Percentiles rank a stretch among this genome's conserved stretches.
Conservation (phyloP, 2,797 vertebrate species). For the Hyperoplus lanceolatus region DNA sequence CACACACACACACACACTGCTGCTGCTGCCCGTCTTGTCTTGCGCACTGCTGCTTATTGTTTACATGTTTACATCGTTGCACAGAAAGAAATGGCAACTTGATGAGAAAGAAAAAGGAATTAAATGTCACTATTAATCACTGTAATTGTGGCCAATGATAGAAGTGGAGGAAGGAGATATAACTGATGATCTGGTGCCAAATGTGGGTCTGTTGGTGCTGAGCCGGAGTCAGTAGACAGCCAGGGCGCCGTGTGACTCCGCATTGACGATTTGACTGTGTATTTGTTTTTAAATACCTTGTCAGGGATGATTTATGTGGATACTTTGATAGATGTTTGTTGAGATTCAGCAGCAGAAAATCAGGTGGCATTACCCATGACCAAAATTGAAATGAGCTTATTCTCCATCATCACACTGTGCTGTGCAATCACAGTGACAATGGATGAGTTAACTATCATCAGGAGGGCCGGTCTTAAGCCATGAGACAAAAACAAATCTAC, state of each 20-base stretch:
- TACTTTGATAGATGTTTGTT: slow-evolving; percentile 78
- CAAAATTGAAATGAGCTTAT: slow-evolving; percentile 80
- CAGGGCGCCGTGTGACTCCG: slow-evolving; percentile 36
- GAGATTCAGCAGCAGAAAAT: slow-evolving; percentile 79
- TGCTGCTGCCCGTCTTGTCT: background rate
- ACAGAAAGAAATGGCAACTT: slow-evolving; percentile 52
- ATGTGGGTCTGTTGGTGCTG: slow-evolving; percentile 37
- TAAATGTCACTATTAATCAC: slow-evolving; percentile 78
- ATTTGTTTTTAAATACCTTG: slow-evolving; percentile 83
- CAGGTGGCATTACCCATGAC: slow-evolving; percentile 81
- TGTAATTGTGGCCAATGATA: slow-evolving; percentile 63
- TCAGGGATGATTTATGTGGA: slow-evolving; percentile 81
- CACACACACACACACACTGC: slow-evolving; percentile 4
- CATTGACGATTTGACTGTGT: slow-evolving; percentile 55
- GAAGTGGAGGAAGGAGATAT: slow-evolving; percentile 53
- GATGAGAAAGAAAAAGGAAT: slow-evolving; percentile 61
- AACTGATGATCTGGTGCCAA: slow-evolving; percentile 63
- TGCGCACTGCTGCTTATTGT: slow-evolving; percentile 20
- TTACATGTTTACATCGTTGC: slow-evolving; percentile 37
- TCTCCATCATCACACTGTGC: slow-evolving; percentile 69
- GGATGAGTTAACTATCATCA: slow-evolving; percentile 72
- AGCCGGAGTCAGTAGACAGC: slow-evolving; percentile 44
- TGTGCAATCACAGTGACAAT: slow-evolving; percentile 70
- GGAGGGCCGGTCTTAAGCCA: slow-evolving; percentile 54
- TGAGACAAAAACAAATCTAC: slow-evolving; percentile 72